A percentile compares a stretch with the other conserved stretches of the same genome.
Evolutionary conservation across 2,888 invertebrate species (phyloP).

Genomic region (Amblyteles armatorius): DNA sequence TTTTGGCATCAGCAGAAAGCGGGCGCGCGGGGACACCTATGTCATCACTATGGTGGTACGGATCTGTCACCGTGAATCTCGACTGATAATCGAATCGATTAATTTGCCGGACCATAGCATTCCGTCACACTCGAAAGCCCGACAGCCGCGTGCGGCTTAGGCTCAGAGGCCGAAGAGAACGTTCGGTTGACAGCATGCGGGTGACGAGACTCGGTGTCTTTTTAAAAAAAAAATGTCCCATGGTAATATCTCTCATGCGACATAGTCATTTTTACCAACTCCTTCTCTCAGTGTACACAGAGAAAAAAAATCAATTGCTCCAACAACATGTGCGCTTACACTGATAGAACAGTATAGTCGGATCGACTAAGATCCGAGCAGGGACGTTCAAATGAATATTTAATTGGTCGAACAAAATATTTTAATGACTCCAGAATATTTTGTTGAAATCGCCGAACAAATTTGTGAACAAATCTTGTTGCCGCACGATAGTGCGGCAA

Average conservation of each 20-base stretch:
- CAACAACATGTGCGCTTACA: too few relatives aligned
- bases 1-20: constrained; percentile 37
- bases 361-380: too few relatives aligned
- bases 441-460: too few relatives aligned
- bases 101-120: constrained; percentile 59
- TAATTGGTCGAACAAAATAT: too few relatives aligned
- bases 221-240: not conserved
- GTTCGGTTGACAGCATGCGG: not conserved
- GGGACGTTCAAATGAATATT: too few relatives aligned
- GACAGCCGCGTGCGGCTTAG: not conserved
- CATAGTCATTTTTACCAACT: too few relatives aligned
- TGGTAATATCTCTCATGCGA: too few relatives aligned
- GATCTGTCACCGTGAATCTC: constrained; percentile 55
- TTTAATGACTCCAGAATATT: too few relatives aligned
- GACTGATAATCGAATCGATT: constrained; percentile 56
- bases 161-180: constrained; percentile 9
- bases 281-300: too few relatives aligned
- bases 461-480: not conserved
- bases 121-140: constrained; percentile 10
- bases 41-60: constrained; percentile 1
- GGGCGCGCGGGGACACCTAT: constrained; percentile 8
- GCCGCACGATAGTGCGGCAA: constrained; percentile 83
- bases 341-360: too few relatives aligned
- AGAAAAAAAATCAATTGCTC: too few relatives aligned
- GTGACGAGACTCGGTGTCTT: constrained; percentile 9